These are phyloP conservation scores for Drosophila testacea DNA, from an alignment of 2,888 invertebrate genomes.

Conservation along the genomic window DNA sequence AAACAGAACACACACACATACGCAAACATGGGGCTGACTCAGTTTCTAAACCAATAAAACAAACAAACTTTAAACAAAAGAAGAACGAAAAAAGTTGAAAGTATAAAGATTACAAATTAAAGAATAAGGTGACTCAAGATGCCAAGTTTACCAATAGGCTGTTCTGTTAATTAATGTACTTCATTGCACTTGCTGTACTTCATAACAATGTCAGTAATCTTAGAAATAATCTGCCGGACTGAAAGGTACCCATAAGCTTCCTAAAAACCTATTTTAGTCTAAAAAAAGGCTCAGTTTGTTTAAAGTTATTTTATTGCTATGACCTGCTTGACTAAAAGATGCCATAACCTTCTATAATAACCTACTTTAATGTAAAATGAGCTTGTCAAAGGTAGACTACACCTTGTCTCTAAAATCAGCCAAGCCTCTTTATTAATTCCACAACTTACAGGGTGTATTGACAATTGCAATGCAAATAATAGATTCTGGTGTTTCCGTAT, in stretches of 20 bases:
- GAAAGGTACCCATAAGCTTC: neutral
- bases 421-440: neutral
- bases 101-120: neutral
- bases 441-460: constrained; percentile 5
- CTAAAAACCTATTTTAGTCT: neutral
- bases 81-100: neutral
- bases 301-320: too few relatives aligned
- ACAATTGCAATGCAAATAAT: constrained; percentile 12
- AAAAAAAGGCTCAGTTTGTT: too few relatives aligned
- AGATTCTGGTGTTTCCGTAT: constrained; percentile 2
- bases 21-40: constrained; percentile 30
- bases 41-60: constrained; percentile 17
- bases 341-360: too few relatives aligned
- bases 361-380: too few relatives aligned
- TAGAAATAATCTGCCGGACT: neutral
- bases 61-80: constrained; percentile 2
- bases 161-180: constrained; percentile 26
- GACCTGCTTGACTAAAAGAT: too few relatives aligned
- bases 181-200: constrained; percentile 2
- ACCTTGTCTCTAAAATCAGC: neutral
- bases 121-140: constrained; percentile 20
- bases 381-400: neutral
- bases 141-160: constrained; percentile 1
- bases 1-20: constrained; percentile 10
- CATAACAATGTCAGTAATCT: constrained; percentile 14